A percentile compares a stretch with the other conserved stretches of the same genome.
Conservation (phyloP, 2,888 invertebrate species). For the Caenorhabditis angaria region DNA sequence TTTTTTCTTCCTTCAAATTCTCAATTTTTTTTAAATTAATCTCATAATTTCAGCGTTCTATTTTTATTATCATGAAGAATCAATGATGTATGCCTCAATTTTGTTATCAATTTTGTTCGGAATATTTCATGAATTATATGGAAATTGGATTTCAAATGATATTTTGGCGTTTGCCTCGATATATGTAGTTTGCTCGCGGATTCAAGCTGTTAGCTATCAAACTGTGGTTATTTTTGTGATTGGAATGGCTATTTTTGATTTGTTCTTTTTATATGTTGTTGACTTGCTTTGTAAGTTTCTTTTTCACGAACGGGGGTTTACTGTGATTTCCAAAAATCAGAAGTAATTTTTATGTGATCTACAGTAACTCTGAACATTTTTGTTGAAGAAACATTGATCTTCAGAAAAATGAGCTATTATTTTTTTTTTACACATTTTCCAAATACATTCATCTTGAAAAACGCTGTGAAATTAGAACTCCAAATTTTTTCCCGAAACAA, state of each 20-base stretch:
- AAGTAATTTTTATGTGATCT: too few species aligned
- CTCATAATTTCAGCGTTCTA: slow-evolving; percentile 56
- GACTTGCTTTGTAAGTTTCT: slow-evolving; percentile 56
- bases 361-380: too few species aligned
- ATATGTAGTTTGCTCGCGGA: slow-evolving; percentile 54
- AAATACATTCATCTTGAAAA: too few species aligned
- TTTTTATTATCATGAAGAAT: slow-evolving; percentile 58
- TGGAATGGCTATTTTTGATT: slow-evolving; percentile 53
- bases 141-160: slow-evolving; percentile 56
- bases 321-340: neutral
- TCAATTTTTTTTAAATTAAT: neutral
- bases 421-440: too few species aligned
- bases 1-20: neutral
- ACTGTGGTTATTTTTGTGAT: slow-evolving; percentile 46
- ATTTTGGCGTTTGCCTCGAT: slow-evolving; percentile 54
- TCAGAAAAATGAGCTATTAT: too few species aligned
- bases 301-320: neutral
- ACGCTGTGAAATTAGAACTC: too few species aligned
- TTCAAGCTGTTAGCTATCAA: slow-evolving; percentile 55
- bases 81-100: slow-evolving; percentile 50
- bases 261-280: slow-evolving; percentile 57
- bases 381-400: too few species aligned
- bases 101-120: slow-evolving; percentile 46
- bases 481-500: too few species aligned
- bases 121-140: slow-evolving; percentile 45